Evolutionary conservation across 2,113 vertebrate species (phyloP).

Genomic region (Cephalopholis sonnerati): DNA sequence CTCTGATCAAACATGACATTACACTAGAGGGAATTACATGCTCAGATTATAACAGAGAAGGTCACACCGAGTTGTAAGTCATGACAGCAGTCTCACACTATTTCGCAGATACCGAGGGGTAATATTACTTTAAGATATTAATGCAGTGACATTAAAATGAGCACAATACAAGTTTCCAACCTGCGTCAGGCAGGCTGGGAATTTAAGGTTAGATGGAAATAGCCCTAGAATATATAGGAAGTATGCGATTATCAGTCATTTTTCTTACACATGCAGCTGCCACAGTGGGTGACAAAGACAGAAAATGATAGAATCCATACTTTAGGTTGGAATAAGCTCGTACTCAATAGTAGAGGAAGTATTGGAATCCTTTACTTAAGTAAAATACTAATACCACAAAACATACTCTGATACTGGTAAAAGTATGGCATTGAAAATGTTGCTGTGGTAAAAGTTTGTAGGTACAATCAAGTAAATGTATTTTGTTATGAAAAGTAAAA

Average conservation of each 20-base stretch:
- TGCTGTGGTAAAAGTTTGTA: no score
- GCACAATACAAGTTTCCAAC: constrained; percentile 56
- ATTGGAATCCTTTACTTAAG: no score
- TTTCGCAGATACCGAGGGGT: constrained; percentile 67
- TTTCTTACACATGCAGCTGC: not conserved
- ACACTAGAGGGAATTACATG: constrained; percentile 85
- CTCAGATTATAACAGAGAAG: constrained; percentile 85
- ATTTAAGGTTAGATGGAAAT: constrained; percentile 61
- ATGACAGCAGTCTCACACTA: constrained; percentile 77
- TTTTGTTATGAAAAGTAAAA: no score
- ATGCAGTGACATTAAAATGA: constrained; percentile 75
- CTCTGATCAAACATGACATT: constrained; percentile 88
- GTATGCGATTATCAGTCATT: not conserved
- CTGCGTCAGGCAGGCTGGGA: constrained; percentile 52
- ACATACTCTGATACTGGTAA: no score
- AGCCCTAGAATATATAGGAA: not conserved
- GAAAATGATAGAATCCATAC: not conserved
- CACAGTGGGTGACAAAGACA: not conserved
- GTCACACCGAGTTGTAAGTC: constrained; percentile 81
- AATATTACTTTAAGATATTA: constrained; percentile 76
- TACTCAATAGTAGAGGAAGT: no score
- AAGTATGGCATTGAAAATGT: no score
- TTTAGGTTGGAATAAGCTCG: not conserved
- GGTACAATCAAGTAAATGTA: no score
- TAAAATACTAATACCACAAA: no score